These are phyloP conservation scores for Umimayanthus chanpuru DNA, from an alignment of 92 coral and sea anemone species.

Conservation along the genomic window DNA sequence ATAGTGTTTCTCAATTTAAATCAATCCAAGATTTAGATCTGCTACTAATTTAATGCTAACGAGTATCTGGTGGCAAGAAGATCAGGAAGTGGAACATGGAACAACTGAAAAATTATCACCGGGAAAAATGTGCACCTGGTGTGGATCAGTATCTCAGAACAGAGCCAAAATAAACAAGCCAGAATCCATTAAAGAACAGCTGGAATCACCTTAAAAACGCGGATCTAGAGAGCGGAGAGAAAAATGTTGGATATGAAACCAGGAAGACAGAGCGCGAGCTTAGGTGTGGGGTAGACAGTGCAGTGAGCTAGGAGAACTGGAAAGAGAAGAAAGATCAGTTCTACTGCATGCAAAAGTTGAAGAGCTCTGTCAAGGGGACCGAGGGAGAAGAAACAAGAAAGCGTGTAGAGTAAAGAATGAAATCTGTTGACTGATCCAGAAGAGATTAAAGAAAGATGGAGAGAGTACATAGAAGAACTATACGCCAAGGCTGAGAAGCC, in stretches of 20 bases:
- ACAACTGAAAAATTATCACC: constrained; percentile 3
- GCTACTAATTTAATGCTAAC: too few relatives aligned
- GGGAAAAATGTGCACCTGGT: constrained; percentile 20
- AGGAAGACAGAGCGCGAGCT: not conserved
- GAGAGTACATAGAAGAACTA: constrained; percentile 45
- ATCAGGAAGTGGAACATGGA: too few relatives aligned
- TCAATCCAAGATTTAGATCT: too few relatives aligned
- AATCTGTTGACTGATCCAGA: constrained; percentile 31
- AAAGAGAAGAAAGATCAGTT: constrained; percentile 36
- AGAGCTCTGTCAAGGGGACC: constrained; percentile 1
- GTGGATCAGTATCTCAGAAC: not conserved
- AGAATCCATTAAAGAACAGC: constrained; percentile 10
- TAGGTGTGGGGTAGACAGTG: too few relatives aligned
- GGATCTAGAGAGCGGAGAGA: constrained; percentile 38
- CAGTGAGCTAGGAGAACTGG: constrained; percentile 39
- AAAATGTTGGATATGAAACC: constrained; percentile 37
- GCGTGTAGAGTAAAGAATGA: constrained; percentile 37
- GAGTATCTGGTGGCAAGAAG: too few relatives aligned
- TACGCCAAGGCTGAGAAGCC: constrained; percentile 52
- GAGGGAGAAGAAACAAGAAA: constrained; percentile 36
- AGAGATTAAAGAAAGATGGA: not conserved
- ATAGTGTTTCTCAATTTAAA: too few relatives aligned
- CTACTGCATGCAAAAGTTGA: constrained; percentile 36
- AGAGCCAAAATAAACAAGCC: constrained; percentile 2
- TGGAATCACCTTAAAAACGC: constrained; percentile 47